These are phyloP conservation scores for Harpagifer antarcticus DNA, from an alignment of 2,797 vertebrate genomes.

Conservation along the genomic window DNA sequence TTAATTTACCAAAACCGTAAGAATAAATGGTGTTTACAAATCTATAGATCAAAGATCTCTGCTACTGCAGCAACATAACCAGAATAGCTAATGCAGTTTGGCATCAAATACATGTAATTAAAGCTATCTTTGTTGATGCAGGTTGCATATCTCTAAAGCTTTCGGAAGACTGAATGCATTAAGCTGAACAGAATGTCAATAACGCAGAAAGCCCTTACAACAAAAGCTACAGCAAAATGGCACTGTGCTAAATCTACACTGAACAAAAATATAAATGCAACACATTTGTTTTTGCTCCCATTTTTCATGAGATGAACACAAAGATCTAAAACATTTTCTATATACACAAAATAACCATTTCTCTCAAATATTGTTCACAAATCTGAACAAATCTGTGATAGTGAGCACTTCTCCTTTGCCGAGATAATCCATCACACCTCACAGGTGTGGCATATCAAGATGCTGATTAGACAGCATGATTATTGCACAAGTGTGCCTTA, in stretches of 20 bases:
- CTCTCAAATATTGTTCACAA: too few species aligned
- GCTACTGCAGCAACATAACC: constrained; percentile 10
- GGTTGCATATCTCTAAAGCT: constrained; percentile 43
- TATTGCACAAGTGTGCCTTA: too few species aligned
- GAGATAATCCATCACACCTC: too few species aligned
- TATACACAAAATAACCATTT: too few species aligned
- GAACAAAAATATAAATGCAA: too few species aligned
- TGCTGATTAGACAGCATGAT: too few species aligned
- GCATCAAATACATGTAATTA: constrained; percentile 40
- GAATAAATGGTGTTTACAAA: not conserved
- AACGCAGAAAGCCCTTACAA: constrained; percentile 40
- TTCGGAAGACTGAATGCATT: constrained; percentile 49
- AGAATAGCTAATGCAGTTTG: constrained; percentile 48
- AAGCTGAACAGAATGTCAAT: constrained; percentile 51
- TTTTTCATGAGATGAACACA: too few species aligned
- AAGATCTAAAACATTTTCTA: too few species aligned
- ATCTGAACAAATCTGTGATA: too few species aligned
- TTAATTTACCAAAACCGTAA: constrained; percentile 15
- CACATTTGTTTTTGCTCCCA: too few species aligned
- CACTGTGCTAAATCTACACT: constrained; percentile 13
- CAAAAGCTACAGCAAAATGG: constrained; percentile 26
- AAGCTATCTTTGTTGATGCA: constrained; percentile 52
- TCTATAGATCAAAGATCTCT: constrained; percentile 24
- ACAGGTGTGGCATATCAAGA: too few species aligned
- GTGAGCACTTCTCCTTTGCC: too few species aligned